Evolutionary conservation across 2,113 vertebrate genomes (phyloP), one percentile per base, ranked within the genome.

Genomic region (Pelmatolapia mariae): DNA sequence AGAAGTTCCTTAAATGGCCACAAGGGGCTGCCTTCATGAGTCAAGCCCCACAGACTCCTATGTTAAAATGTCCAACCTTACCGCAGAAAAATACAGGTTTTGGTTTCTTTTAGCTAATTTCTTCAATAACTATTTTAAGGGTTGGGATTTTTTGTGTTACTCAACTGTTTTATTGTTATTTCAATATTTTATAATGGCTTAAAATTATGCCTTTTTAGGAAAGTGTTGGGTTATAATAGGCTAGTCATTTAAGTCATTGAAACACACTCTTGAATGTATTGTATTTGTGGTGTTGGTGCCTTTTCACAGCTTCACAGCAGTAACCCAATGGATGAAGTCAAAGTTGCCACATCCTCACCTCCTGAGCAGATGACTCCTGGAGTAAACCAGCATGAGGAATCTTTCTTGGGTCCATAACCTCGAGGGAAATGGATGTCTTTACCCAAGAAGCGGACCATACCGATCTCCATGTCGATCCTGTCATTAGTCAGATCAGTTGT

Each of bases 311-410:
- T 33, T 52, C 26, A 52, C 16, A 78, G 26, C 0, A 5, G 26
- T 52, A 78, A 31, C 1, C 26, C 26, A 52, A 5, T 52, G 0
- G 18, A 11, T 0, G 3, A 52, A 12, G 45, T 52, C 45, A 52
- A 76, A 52, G 3, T 78, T 18, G 10, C 45, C n/a, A 33, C 1
- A 78, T 78, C 45, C 92, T 94, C 40, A 97, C 97, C 97, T 86
- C 95, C 96, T 54, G 95, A 94, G 92, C 97, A 97, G 87, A 97
- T 91, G 56, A 96, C 91, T 71, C 96, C 96, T n/a, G 92, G 91
- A 5, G 94, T 95, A 82, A 97, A 97, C 97, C 97, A 97, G 89
- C 97, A 97, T 40, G 89, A 86, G 5, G 96, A 61, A 54, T 97
- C 97, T 29, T 79, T 93, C 47, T 92, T 92, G 31, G 97, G 97